These are phyloP conservation scores for Calonectris borealis DNA, from an alignment of 2,113 vertebrate species.

Conservation along the genomic window DNA sequence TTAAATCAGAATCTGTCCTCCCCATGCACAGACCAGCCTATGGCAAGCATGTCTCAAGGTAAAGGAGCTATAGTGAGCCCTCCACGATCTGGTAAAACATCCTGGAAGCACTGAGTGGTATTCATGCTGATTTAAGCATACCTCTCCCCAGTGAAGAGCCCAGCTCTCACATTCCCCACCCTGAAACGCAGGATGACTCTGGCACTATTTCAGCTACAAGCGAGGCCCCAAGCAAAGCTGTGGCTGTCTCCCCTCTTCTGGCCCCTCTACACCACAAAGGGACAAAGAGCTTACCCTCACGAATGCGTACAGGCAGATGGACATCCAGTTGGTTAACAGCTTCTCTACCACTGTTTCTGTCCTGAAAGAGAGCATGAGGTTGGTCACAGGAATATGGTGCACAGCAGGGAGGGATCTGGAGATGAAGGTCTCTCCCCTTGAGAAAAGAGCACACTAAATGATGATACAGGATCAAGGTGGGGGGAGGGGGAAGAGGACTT, in stretches of 20 bases:
- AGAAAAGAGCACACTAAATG: neutral
- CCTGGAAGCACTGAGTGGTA: neutral
- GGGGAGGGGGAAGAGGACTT: neutral
- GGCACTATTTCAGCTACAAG: neutral
- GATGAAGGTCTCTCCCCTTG: neutral
- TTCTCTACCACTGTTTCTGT: conserved; percentile 98
- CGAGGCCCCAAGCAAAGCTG: neutral
- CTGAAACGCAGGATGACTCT: neutral
- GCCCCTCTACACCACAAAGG: neutral
- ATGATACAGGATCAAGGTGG: neutral
- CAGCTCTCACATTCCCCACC: neutral
- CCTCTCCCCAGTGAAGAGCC: neutral
- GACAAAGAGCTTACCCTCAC: conserved; percentile 82
- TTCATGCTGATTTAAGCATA: neutral
- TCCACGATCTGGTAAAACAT: neutral
- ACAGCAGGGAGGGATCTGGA: neutral
- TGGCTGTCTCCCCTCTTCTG: neutral
- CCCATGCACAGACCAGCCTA: neutral
- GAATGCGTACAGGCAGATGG: conserved; percentile 94
- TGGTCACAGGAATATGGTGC: neutral
- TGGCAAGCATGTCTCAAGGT: neutral
- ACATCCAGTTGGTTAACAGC: conserved; percentile 99
- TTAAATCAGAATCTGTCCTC: neutral
- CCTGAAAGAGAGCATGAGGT: conserved; percentile 70
- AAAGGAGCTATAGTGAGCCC: neutral